These are phyloP conservation scores for Tautogolabrus adspersus DNA, from an alignment of 2,113 vertebrate genomes.

Conservation along the genomic window DNA sequence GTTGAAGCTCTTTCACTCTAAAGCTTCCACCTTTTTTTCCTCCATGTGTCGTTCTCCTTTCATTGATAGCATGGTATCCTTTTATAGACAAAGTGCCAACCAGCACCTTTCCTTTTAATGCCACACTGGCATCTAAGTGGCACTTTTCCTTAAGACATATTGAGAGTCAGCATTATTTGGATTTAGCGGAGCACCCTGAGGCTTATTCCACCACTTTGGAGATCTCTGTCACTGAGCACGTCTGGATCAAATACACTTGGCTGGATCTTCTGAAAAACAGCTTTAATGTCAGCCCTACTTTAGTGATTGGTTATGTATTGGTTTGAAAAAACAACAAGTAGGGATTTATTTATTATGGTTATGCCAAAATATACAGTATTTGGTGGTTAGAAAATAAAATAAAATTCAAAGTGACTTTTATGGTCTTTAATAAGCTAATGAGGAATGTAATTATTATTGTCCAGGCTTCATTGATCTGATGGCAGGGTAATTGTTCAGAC, in stretches of 20 bases:
- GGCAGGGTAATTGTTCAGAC: background rate
- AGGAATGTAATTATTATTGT: background rate
- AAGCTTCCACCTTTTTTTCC: constrained; percentile 2
- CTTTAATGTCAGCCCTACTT: too few relatives aligned
- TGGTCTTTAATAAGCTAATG: background rate
- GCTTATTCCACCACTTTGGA: constrained; percentile 36
- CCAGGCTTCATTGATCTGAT: background rate
- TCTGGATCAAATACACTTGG: constrained; percentile 42
- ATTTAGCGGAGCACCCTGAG: constrained; percentile 40
- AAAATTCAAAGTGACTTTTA: background rate
- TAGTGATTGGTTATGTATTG: too few relatives aligned
- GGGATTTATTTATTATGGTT: background rate
- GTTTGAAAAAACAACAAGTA: too few relatives aligned
- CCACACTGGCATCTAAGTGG: constrained; percentile 43
- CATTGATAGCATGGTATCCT: background rate
- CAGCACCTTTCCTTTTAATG: constrained; percentile 15
- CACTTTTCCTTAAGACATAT: constrained; percentile 26
- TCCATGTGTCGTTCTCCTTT: constrained; percentile 17
- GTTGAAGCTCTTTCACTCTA: constrained; percentile 1
- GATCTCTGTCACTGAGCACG: constrained; percentile 44
- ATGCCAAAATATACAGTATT: background rate
- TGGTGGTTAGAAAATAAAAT: background rate
- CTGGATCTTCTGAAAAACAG: background rate
- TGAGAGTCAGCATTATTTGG: constrained; percentile 45
- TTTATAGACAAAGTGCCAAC: constrained; percentile 9